Conservation (phyloP, 2,797 vertebrate species). For the Luscinia megarhynchos region DNA sequence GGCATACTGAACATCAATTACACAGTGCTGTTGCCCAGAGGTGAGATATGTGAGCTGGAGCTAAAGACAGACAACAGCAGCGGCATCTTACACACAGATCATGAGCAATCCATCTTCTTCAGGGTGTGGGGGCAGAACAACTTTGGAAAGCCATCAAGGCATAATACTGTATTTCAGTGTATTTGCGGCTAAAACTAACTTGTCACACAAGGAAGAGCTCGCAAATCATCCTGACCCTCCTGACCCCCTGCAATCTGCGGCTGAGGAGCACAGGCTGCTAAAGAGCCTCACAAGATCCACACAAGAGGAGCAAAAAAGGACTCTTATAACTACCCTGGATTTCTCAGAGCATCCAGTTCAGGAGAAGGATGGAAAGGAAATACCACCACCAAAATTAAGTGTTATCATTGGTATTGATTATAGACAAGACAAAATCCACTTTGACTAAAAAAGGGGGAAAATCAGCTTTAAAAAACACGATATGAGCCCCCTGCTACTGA, state of each 20-base stretch:
- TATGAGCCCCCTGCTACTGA: background rate
- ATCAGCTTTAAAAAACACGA: background rate
- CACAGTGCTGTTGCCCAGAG: slow-evolving; percentile 63
- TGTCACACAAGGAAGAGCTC: slow-evolving; percentile 62
- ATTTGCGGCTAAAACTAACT: slow-evolving; percentile 45
- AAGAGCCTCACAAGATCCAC: background rate
- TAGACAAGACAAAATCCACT: background rate
- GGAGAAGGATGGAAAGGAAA: background rate
- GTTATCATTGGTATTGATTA: background rate
- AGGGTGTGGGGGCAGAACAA: slow-evolving; percentile 65
- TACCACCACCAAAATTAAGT: background rate
- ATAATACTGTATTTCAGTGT: slow-evolving; percentile 68
- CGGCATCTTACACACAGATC: slow-evolving; percentile 71
- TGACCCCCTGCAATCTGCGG: background rate
- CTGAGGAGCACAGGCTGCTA: slow-evolving; percentile 25
- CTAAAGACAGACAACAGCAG: slow-evolving; percentile 74
- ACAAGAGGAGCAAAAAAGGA: background rate
- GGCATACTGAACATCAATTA: slow-evolving; percentile 75
- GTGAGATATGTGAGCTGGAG: slow-evolving; percentile 76
- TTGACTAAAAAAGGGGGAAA: rapidly evolving
- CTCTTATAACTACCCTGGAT: background rate
- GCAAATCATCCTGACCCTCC: slow-evolving; percentile 71
- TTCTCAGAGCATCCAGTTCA: background rate
- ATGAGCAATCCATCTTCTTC: slow-evolving; percentile 80
- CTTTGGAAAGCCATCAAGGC: slow-evolving; percentile 68